Evolutionary conservation across 2,797 vertebrate genomes (phyloP), one percentile per base, ranked within the genome.

Genomic region (Lepus oiostolus): DNA sequence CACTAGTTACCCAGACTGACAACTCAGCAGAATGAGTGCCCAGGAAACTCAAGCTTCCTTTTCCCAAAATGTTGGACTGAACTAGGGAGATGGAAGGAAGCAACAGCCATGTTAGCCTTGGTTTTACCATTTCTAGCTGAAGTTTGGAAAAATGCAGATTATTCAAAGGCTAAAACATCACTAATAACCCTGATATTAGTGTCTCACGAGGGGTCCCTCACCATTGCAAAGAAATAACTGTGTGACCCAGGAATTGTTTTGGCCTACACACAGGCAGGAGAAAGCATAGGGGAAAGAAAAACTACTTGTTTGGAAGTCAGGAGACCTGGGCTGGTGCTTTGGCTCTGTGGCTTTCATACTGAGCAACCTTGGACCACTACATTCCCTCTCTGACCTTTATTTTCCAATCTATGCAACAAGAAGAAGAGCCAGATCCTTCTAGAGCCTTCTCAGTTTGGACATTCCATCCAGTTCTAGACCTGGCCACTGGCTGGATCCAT

Each of bases 31-130:
- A 91, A 89, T 12, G 50, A 67, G 13, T 2, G 58, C 68, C 77
- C 88, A 92, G 80, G 91, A 96, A 96, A 97, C 62, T 52, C 70
- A 96, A 96, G 87, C 90, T 91, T 54, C 19, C 72, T 93, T 75
- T 88, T 47, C 62, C 65, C 35, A 8, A 96, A 96, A 85, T 77
- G 42, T 86, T 87, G 38, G 58, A 38, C 58, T n/a, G 47, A 92
- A 82, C 67, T 54, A 79, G 58, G 63, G 58, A 76, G 32, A 62
- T 22, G 28, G 54, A 68, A 90, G 58, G n/a, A 87, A 82, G 67
- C 80, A 76, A 67, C 2, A n/a, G 77, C 26, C 26, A 38, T 7
- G 19, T 67, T 79, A 65, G 71, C 30, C 32, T 88, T 79, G 58
- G 38, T 71, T 80, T 71, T 89, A 11, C 52, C 35, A 14, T 60